A percentile compares a stretch with the other conserved stretches of the same genome.
These are phyloP conservation scores for Apus apus DNA, from an alignment of 2,113 vertebrate genomes.

Conservation along the genomic window DNA sequence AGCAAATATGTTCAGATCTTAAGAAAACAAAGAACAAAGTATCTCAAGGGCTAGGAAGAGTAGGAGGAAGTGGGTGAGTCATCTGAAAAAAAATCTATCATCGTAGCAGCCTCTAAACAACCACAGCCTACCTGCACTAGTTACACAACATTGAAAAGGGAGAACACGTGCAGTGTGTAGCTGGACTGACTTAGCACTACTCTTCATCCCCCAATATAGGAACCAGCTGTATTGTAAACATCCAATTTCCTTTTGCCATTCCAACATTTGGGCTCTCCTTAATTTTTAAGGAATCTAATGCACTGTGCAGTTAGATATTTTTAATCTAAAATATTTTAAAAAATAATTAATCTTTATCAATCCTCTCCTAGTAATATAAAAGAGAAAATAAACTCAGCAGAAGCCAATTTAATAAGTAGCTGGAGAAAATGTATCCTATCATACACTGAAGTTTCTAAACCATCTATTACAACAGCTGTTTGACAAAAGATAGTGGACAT, in stretches of 20 bases:
- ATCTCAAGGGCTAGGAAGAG: neutral
- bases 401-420: neutral
- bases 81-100: constrained; percentile 5
- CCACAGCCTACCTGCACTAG: neutral
- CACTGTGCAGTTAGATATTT: neutral
- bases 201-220: neutral
- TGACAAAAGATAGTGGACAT: neutral
- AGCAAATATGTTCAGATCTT: neutral
- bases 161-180: neutral
- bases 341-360: neutral
- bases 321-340: neutral
- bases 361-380: neutral
- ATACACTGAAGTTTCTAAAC: neutral
- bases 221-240: neutral
- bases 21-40: neutral
- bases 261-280: neutral
- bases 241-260: neutral
- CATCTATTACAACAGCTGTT: neutral
- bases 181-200: neutral
- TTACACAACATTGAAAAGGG: neutral
- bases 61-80: neutral
- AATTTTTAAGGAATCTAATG: neutral
- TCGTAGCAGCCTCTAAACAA: neutral
- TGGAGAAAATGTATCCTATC: neutral
- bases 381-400: neutral